A percentile compares a stretch with the other conserved stretches of the same genome.
phyloP scores from a whole-genome alignment of 2,113 vertebrate genomes.

The Megalops atlanticus region DNA sequence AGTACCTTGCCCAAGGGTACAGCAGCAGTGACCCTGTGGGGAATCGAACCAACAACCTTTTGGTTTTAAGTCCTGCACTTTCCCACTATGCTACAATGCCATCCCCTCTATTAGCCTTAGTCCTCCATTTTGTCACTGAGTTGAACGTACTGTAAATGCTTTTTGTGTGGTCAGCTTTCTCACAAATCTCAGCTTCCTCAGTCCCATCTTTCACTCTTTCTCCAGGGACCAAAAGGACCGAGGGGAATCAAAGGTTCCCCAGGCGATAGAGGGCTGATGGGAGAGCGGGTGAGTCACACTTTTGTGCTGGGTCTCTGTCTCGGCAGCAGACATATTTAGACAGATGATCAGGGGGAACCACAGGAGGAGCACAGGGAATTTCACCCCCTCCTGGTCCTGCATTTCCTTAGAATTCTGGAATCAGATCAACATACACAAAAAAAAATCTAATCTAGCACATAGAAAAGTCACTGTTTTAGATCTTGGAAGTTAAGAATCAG shows the following conservation, averaged over 20 bases:
- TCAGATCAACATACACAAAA: not conserved
- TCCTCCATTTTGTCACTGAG: not conserved
- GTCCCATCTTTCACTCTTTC: conserved; percentile 21
- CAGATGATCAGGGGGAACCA: not conserved
- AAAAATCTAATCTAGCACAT: too few species aligned
- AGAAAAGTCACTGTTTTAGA: too few species aligned
- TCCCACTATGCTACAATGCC: not conserved
- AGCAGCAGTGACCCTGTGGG: too few species aligned
- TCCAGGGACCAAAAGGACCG: conserved; percentile 82
- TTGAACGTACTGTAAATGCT: not conserved
- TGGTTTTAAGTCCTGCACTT: too few species aligned
- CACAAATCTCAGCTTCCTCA: conserved; percentile 29
- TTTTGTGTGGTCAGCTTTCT: not conserved
- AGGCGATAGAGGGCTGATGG: conserved; percentile 87
- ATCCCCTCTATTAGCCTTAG: not conserved
- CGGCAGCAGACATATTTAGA: not conserved
- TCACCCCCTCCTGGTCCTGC: too few species aligned
- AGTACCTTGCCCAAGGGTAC: too few species aligned
- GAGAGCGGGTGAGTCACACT: conserved; percentile 80
- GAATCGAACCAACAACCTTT: too few species aligned
- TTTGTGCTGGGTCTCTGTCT: not conserved
- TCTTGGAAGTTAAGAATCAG: too few species aligned
- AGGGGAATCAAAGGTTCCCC: conserved; percentile 86
- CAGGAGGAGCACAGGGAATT: not conserved
- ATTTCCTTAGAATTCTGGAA: not conserved